These are phyloP conservation scores for Syndactyla subalaris DNA, from an alignment of 2,797 vertebrate species.

Conservation along the genomic window DNA sequence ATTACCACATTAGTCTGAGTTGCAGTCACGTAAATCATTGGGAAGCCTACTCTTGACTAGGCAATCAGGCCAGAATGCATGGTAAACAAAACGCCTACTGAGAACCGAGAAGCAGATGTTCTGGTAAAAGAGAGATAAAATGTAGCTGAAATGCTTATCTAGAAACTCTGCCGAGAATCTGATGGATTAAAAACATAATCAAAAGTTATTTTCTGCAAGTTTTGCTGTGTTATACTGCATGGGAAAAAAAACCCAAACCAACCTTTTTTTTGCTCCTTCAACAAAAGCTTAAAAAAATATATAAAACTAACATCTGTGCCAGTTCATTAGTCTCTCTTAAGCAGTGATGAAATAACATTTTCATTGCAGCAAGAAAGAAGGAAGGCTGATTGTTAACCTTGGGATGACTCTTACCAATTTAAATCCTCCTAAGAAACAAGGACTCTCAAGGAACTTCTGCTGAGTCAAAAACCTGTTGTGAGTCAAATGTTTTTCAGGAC, in stretches of 20 bases:
- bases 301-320: neutral
- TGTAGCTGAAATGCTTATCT: neutral
- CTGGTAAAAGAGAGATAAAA: neutral
- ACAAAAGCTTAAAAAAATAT: neutral
- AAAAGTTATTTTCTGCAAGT: neutral
- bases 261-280: neutral
- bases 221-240: neutral
- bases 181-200: neutral
- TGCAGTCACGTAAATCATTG: neutral
- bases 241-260: neutral
- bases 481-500: neutral
- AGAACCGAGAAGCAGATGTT: conserved; percentile 7
- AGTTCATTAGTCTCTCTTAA: neutral
- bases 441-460: neutral
- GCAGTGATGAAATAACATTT: neutral
- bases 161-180: neutral
- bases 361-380: neutral
- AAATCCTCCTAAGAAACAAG: neutral
- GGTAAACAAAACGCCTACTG: conserved; percentile 12
- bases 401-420: neutral
- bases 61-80: neutral
- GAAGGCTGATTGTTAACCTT: neutral
- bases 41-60: neutral
- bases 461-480: neutral
- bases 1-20: neutral